phyloP scores from a whole-genome alignment of 92 coral and sea anemone genomes.

The Porites divaricata region DNA sequence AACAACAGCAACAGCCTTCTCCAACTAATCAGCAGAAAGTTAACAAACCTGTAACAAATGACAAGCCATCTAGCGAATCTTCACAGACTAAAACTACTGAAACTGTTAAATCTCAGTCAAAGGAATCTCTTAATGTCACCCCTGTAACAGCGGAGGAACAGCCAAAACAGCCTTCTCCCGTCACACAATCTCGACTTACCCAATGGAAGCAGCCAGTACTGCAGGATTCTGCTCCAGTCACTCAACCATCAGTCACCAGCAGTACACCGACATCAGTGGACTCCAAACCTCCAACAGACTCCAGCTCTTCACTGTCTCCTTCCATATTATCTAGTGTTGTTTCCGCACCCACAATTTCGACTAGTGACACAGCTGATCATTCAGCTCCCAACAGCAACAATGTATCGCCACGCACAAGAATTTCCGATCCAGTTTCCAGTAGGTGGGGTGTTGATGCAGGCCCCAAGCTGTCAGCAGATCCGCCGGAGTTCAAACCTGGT shows the following conservation, averaged over 20 bases:
- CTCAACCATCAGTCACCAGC: conserved; percentile 35
- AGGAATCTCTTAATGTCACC: conserved; percentile 49
- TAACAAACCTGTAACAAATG: conserved; percentile 46
- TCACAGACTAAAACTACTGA: conserved; percentile 52
- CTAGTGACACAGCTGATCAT: conserved; percentile 23
- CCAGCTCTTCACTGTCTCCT: conserved; percentile 7
- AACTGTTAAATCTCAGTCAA: conserved; percentile 49
- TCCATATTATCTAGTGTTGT: conserved; percentile 38
- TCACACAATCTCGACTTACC: conserved; percentile 90
- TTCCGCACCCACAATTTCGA: conserved; percentile 62
- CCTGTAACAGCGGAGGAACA: conserved; percentile 67
- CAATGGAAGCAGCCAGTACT: conserved; percentile 95
- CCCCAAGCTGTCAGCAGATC: conserved; percentile 96
- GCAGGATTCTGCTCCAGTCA: conserved; percentile 70
- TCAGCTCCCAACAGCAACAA: conserved; percentile 46
- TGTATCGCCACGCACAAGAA: conserved; percentile 76
- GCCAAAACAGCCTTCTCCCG: conserved; percentile 85
- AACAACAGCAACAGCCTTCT: conserved; percentile 68
- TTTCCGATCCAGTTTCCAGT: conserved; percentile 96
- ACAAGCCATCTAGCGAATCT: conserved; percentile 56
- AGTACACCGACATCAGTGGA: conserved; percentile 30
- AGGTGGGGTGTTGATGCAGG: conserved; percentile 99
- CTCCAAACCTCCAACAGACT: conserved; percentile 55
- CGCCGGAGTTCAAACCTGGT: conserved; percentile 99
- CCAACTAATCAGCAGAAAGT: conserved; percentile 58